Conservation (phyloP, 2,797 vertebrate species). For the Emys orbicularis region DNA sequence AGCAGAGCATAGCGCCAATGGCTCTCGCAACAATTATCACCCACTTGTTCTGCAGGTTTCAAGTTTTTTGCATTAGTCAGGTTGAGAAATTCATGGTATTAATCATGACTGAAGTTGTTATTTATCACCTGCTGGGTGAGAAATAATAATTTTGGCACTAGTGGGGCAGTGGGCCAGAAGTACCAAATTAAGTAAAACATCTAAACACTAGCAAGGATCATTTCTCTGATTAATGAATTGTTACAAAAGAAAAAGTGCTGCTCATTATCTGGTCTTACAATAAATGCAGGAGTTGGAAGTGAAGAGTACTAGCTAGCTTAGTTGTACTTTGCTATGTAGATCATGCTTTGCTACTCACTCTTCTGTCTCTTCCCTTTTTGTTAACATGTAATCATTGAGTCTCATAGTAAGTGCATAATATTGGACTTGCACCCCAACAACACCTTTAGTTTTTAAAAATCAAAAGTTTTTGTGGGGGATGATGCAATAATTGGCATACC, state of each 20-base stretch:
- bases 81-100: constrained; percentile 86
- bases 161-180: constrained; percentile 90
- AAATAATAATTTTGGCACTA: constrained; percentile 93
- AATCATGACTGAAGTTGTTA: constrained; percentile 91
- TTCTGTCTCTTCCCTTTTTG: not conserved
- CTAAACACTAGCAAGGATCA: constrained; percentile 88
- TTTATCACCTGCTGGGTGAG: constrained; percentile 90
- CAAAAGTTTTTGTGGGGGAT: constrained; percentile 6
- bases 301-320: constrained; percentile 61
- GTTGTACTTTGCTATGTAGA: constrained; percentile 38
- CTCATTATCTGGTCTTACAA: constrained; percentile 84
- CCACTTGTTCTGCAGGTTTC: constrained; percentile 86
- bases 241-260: constrained; percentile 81
- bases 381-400: not conserved
- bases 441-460: not conserved
- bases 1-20: constrained; percentile 81
- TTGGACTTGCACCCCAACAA: not conserved
- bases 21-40: constrained; percentile 91
- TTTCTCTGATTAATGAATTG: constrained; percentile 93
- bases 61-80: constrained; percentile 85
- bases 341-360: constrained; percentile 29
- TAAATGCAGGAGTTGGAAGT: constrained; percentile 77
- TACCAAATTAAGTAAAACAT: constrained; percentile 95
- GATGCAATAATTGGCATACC: not conserved
- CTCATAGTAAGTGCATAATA: not conserved